Evolutionary conservation across 2,797 vertebrate genomes (phyloP).

Genomic region (Schizopygopsis malacanthus): DNA sequence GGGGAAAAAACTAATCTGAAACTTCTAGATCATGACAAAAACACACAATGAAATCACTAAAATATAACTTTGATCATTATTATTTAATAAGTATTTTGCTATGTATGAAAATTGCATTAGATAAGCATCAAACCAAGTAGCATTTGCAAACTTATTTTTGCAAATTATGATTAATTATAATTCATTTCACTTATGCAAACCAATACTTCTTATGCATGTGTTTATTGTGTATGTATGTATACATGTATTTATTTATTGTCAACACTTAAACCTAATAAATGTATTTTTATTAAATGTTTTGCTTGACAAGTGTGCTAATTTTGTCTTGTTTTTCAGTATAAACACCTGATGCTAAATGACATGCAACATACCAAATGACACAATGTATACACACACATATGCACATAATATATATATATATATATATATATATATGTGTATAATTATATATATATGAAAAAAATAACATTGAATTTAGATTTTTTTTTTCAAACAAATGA

Average conservation of each 20-base stretch:
- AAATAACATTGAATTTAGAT: no score
- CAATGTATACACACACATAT: no score
- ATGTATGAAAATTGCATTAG: neutral
- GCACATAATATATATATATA: no score
- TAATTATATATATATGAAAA: no score
- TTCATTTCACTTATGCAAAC: neutral
- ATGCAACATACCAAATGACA: neutral
- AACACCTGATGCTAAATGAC: neutral
- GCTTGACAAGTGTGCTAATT: neutral
- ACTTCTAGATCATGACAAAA: neutral
- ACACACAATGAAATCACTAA: neutral
- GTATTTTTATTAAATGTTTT: neutral
- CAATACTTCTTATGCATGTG: neutral
- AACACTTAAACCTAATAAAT: neutral
- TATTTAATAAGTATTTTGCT: neutral
- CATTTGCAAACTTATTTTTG: neutral
- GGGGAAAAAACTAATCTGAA: no score
- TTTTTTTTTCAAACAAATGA: no score
- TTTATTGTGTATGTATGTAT: neutral
- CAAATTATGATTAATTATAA: neutral
- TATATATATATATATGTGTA: no score
- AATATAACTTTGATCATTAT: neutral
- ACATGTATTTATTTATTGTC: no score
- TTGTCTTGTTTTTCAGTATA: neutral
- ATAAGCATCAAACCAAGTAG: neutral